Percentiles rank a stretch among this genome's conserved stretches.
Evolutionary conservation across 2,797 vertebrate species (phyloP).

Genomic region (Benthosema pterotum): DNA sequence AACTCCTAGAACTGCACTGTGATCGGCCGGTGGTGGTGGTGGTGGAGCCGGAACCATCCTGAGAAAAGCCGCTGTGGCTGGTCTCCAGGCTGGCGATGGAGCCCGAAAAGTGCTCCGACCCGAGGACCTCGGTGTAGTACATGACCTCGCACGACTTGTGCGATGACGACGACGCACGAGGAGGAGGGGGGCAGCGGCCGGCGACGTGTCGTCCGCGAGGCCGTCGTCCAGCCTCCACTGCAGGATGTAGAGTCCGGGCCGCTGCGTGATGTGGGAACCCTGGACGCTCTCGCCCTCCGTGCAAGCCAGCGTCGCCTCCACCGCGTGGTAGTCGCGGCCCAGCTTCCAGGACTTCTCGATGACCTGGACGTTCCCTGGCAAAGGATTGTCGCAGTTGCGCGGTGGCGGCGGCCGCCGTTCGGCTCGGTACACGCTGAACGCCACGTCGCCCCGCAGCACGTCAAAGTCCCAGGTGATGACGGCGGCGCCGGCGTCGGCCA

Average conservation of each 20-base stretch:
- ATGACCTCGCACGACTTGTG: constrained; percentile 99
- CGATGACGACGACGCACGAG: too few relatives aligned
- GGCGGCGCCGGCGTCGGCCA: constrained; percentile 93
- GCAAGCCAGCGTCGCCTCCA: constrained; percentile 93
- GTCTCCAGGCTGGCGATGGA: constrained; percentile 99
- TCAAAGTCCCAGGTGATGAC: constrained; percentile 99
- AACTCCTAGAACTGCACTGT: constrained; percentile 97
- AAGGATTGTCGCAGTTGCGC: constrained; percentile 82
- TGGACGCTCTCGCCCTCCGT: constrained; percentile 97
- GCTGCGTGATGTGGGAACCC: constrained; percentile 96
- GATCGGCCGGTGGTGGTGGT: constrained; percentile 80
- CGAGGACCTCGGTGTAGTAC: constrained; percentile 98
- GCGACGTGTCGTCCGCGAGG: constrained; percentile 96
- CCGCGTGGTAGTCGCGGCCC: constrained; percentile 96
- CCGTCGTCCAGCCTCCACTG: constrained; percentile 96
- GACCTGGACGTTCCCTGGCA: constrained; percentile 88
- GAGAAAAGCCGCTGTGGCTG: constrained; percentile 99
- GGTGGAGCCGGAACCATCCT: constrained; percentile 96
- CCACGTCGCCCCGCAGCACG: constrained; percentile 94
- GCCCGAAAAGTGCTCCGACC: constrained; percentile 98
- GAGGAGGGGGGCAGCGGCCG: too few relatives aligned
- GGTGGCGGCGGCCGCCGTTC: constrained; percentile 89
- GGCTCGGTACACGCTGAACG: constrained; percentile 97
- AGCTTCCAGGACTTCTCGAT: constrained; percentile 93
- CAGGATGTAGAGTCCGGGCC: constrained; percentile 98